A percentile compares a stretch with the other conserved stretches of the same genome.
Conservation (phyloP, 2,888 invertebrate species). For the Spodoptera picta region DNA sequence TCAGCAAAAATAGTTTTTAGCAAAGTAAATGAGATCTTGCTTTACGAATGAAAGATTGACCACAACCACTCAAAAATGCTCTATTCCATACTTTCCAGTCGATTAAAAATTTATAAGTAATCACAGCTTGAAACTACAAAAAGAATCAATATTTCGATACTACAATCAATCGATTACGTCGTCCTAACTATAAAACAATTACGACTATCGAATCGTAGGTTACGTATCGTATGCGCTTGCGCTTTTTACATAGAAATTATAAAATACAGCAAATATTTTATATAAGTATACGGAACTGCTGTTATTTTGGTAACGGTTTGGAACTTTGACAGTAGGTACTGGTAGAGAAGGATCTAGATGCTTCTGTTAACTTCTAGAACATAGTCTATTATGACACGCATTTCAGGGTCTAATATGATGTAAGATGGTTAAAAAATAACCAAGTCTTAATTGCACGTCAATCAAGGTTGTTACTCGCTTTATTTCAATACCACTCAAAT, state of each 20-base stretch:
- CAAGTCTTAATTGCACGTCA: too few species aligned
- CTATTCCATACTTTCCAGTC: too few species aligned
- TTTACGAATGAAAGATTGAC: too few species aligned
- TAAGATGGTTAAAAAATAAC: too few species aligned
- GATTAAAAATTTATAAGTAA: too few species aligned
- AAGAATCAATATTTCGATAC: too few species aligned
- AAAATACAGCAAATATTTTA: constrained; percentile 56
- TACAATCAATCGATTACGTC: constrained; percentile 25
- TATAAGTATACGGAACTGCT: constrained; percentile 56
- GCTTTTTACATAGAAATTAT: constrained; percentile 55
- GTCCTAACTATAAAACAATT: constrained; percentile 47
- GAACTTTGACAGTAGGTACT: constrained; percentile 34
- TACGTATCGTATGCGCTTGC: constrained; percentile 52
- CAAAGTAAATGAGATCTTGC: too few species aligned
- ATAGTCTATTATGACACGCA: constrained; percentile 12
- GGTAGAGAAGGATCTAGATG: constrained; percentile 33
- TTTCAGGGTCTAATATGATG: constrained; percentile 10
- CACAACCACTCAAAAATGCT: too few species aligned
- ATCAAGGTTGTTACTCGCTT: too few species aligned
- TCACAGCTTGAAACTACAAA: too few species aligned
- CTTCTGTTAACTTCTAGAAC: constrained; percentile 37
- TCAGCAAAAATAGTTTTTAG: too few species aligned
- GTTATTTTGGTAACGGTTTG: constrained; percentile 49
- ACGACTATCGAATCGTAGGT: constrained; percentile 49
- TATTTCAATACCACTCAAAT: too few species aligned